Conservation (phyloP, 2,797 vertebrate species). For the Anguilla pacifica region DNA sequence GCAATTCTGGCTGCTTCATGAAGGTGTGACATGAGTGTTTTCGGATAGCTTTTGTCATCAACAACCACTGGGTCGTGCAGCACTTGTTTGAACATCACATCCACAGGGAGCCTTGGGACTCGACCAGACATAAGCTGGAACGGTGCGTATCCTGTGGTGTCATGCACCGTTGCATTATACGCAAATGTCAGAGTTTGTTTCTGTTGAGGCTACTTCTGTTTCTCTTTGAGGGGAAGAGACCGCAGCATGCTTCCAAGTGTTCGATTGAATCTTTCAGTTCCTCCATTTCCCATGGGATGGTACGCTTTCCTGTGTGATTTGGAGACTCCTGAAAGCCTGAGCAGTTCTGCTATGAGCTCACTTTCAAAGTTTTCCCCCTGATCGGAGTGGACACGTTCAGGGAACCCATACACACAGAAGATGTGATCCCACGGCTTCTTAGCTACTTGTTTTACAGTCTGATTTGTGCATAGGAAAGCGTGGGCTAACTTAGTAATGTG, state of each 20-base stretch:
- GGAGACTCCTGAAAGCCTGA: slow-evolving; percentile 13
- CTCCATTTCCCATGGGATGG: slow-evolving; percentile 40
- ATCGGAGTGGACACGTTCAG: slow-evolving; percentile 24
- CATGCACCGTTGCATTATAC: slow-evolving; percentile 44
- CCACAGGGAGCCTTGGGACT: slow-evolving; percentile 24
- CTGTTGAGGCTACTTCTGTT: slow-evolving; percentile 37
- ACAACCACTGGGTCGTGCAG: slow-evolving; percentile 36
- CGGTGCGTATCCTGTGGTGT: slow-evolving; percentile 32
- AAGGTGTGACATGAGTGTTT: slow-evolving; percentile 36
- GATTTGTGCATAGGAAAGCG: slow-evolving; percentile 38
- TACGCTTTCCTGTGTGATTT: slow-evolving; percentile 41
- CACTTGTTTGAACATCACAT: slow-evolving; percentile 44
- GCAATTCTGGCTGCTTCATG: slow-evolving; percentile 36
- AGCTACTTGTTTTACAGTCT: slow-evolving; percentile 35
- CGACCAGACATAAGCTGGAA: slow-evolving; percentile 22
- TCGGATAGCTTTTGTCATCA: slow-evolving; percentile 31
- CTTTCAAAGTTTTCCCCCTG: slow-evolving; percentile 43
- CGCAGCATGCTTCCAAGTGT: slow-evolving; percentile 39
- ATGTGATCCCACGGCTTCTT: slow-evolving; percentile 41
- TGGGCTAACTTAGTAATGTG: slow-evolving; percentile 48
- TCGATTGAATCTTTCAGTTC: slow-evolving; percentile 40
- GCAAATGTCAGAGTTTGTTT: slow-evolving; percentile 41
- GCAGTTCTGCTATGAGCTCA: slow-evolving; percentile 30
- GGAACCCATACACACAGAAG: slow-evolving; percentile 46
- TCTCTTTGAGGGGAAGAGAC: slow-evolving; percentile 23